Base-by-base conservation (phyloP, 1,140 invertebrate species). In the Formica exsecta region DNA sequence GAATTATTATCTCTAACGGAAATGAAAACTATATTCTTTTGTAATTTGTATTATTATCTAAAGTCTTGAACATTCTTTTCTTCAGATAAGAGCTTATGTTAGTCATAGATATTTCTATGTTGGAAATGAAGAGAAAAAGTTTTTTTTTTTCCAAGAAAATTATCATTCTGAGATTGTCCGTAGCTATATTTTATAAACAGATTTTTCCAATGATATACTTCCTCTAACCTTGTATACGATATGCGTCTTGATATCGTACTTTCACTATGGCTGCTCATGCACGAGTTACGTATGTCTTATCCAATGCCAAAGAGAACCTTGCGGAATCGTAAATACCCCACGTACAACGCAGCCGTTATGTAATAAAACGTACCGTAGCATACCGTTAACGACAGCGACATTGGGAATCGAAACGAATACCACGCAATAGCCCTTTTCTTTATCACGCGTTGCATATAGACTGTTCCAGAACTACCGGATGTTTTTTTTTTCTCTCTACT, bases 281-380 rank as follows among this genome's bases (percentile, higher is more conserved):
- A 68, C 76, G 54, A 41, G 51, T 81, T 71, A 54, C 68, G 48
- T 71, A 32, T 22, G 29, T 59, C 48, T 71, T 80, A 59, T 38
- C 38, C 66, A 81, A 71, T 36, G 9, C 36, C 44, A 16, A 57
- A 51, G n/a, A 71, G 36, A 81, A 71, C 48, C 65, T 81, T 71
- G 77, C 36, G n/a, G 48, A 80, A 68, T 81, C 65, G 66, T 71
- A 81, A 81, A 80, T 64, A 80, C 51, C 36, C 16, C n/a, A 64
- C 32, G 25, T 71, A 61, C 36, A 59, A 54, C 38, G 22, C 25
- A 7, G 22, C n/a, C 38, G 36, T 71, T 73, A 73, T 25, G 66
- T 59, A 80, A 80, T 71, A 59, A 81, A 81, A 38, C 3, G 25
- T 71, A 22, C 22, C 22, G 71, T 80, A 80, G 19, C 22, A n/a